Percentiles rank a stretch among this genome's conserved stretches.
These are phyloP conservation scores for Spilosoma lubricipeda DNA, from an alignment of 2,888 invertebrate species.

Conservation along the genomic window DNA sequence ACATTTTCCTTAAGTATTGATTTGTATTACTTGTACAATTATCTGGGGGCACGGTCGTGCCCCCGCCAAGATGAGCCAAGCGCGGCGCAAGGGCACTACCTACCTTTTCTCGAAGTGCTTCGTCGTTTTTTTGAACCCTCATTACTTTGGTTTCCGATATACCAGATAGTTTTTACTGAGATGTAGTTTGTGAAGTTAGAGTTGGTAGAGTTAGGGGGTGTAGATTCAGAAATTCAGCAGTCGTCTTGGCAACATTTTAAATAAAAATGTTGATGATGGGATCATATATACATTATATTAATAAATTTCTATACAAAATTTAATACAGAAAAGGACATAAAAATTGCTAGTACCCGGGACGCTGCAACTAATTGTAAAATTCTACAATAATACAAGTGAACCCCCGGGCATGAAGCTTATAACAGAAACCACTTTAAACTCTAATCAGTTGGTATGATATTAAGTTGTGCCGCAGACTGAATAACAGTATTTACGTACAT, in stretches of 20 bases:
- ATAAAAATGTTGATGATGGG: too few species aligned
- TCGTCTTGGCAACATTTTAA: too few species aligned
- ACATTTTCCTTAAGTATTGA: neutral
- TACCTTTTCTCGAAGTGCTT: too few species aligned
- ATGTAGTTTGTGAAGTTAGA: too few species aligned
- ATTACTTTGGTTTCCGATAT: too few species aligned
- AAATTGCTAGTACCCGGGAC: neutral
- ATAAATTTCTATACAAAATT: neutral
- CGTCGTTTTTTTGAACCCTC: too few species aligned
- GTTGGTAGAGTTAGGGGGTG: too few species aligned
- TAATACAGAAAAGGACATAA: neutral
- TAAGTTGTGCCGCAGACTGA: neutral
- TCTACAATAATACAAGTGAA: neutral
- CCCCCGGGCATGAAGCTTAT: neutral
- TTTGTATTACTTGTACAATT: neutral
- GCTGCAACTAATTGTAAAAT: neutral
- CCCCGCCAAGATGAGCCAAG: too few species aligned
- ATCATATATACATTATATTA: neutral
- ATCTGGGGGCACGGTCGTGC: too few species aligned
- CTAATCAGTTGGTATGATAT: neutral
- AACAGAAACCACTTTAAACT: neutral
- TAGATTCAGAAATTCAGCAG: too few species aligned
- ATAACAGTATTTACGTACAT: neutral
- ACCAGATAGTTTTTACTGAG: too few species aligned
- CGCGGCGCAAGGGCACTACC: too few species aligned